phyloP scores from a whole-genome alignment of 2,888 invertebrate genomes.

The Adelognathus sp. region DNA sequence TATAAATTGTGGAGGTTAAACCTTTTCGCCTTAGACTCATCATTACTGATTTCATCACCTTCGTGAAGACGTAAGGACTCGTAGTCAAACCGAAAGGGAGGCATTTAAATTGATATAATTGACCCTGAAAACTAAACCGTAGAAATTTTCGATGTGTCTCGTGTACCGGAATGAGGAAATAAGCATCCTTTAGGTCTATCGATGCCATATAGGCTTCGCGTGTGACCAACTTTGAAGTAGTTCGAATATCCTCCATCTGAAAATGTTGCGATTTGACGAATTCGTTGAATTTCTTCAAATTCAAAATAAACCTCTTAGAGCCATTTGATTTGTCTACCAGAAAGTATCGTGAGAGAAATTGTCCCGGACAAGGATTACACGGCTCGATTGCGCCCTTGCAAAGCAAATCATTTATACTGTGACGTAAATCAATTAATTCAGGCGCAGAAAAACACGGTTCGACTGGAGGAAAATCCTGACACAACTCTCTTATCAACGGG shows the following conservation, averaged over 20 bases:
- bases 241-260: slow-evolving; percentile 10
- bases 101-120: background rate
- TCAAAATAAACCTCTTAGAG: background rate
- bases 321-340: slow-evolving; percentile 3
- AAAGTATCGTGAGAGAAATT: slow-evolving; percentile 14
- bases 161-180: background rate
- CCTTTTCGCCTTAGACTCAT: background rate
- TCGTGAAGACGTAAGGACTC: slow-evolving; percentile 7
- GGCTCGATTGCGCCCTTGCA: background rate
- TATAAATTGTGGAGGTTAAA: background rate
- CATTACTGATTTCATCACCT: slow-evolving; percentile 13
- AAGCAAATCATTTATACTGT: background rate
- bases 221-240: background rate
- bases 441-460: background rate
- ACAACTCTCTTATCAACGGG: background rate
- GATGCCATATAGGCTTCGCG: background rate
- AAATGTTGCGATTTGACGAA: background rate
- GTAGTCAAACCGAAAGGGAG: background rate
- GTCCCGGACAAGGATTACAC: background rate
- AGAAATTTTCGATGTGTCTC: background rate
- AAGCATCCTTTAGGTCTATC: slow-evolving; percentile 6
- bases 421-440: background rate
- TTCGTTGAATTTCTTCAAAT: background rate
- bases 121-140: background rate
- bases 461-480: background rate